A percentile compares a stretch with the other conserved stretches of the same genome.
phyloP scores from a whole-genome alignment of 2,797 vertebrate genomes.

The Dipus sagitta region DNA sequence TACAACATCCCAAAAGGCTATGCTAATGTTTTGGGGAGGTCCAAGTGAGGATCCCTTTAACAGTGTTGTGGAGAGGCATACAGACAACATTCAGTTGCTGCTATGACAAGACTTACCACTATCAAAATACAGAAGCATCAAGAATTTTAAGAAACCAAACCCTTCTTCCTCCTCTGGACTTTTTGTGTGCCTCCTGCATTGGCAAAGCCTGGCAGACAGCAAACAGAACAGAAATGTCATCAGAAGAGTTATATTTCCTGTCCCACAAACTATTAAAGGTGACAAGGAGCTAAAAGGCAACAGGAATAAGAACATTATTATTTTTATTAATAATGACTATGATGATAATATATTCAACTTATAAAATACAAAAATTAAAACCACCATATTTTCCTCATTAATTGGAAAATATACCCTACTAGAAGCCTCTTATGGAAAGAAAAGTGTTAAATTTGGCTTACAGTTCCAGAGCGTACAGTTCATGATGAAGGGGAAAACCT shows the following conservation, averaged over 20 bases:
- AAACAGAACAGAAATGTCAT: neutral
- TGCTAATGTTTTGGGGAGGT: rapidly evolving
- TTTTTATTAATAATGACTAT: neutral
- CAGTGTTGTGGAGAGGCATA: no score
- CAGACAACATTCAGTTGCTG: neutral
- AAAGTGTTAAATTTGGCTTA: no score
- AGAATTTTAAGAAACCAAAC: rapidly evolving
- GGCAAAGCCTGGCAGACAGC: neutral
- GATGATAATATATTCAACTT: neutral
- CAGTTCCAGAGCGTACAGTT: no score
- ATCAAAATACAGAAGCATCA: neutral
- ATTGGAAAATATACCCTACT: no score
- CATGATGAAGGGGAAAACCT: no score
- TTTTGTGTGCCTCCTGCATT: no score
- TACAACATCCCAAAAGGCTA: neutral
- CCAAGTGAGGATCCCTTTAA: neutral
- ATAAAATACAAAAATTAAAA: neutral
- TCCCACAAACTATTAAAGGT: neutral
- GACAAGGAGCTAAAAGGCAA: neutral
- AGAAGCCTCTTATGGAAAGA: no score
- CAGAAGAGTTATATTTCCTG: neutral
- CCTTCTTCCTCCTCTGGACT: neutral
- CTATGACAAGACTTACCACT: neutral
- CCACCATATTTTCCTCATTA: neutral
- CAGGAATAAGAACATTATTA: neutral